Evolutionary conservation across 2,888 invertebrate genomes (phyloP).

Genomic region (Tiliacea aurago): DNA sequence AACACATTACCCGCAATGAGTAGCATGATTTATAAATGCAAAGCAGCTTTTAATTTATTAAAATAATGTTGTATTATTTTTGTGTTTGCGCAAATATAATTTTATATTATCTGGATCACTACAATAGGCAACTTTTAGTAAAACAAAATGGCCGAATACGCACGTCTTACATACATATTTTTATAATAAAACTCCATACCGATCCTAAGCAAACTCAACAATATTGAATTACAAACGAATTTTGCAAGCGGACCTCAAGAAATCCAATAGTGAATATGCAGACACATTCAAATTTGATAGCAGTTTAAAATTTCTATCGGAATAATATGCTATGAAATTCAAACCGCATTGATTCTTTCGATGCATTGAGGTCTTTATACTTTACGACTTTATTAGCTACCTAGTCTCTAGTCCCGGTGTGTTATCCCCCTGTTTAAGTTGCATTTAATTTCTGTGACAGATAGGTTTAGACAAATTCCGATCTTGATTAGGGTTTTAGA

Average conservation of each 20-base stretch:
- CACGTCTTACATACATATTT: not conserved
- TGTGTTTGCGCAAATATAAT: too few relatives aligned
- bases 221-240: constrained; percentile 9
- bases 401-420: not conserved
- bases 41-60: not conserved
- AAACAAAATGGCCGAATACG: not conserved
- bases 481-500: too few relatives aligned
- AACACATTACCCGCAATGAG: not conserved
- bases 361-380: constrained; percentile 35
- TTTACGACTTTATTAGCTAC: constrained; percentile 9
- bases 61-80: not conserved
- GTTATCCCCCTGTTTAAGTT: too few relatives aligned
- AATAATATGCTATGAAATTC: constrained; percentile 57
- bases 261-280: constrained; percentile 57
- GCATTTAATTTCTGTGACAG: too few relatives aligned
- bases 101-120: not conserved
- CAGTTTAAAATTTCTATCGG: constrained; percentile 53
- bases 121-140: not conserved
- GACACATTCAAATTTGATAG: constrained; percentile 62
- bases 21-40: too few relatives aligned
- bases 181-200: not conserved
- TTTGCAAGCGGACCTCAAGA: constrained; percentile 10
- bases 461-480: too few relatives aligned
- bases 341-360: constrained; percentile 63
- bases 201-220: constrained; percentile 8